phyloP scores from a whole-genome alignment of 35 echinoderm and acorn worm genomes.

The Patiria miniata region DNA sequence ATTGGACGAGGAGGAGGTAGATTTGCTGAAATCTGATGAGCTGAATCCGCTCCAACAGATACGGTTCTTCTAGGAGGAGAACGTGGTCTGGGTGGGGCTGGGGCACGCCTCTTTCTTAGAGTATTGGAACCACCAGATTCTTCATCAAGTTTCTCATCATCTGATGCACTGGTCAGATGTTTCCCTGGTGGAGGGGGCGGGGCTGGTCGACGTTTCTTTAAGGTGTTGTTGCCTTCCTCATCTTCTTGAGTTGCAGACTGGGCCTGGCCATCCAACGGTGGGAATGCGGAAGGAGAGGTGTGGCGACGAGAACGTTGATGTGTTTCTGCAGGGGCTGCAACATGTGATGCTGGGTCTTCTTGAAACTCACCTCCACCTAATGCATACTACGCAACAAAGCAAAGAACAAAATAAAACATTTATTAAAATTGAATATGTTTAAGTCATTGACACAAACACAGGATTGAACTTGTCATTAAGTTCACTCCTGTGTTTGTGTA shows the following conservation, averaged over 20 bases:
- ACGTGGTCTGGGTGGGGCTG: constrained; percentile 52
- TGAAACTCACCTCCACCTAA: not conserved
- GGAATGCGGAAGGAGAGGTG: not conserved
- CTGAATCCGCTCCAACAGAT: not conserved
- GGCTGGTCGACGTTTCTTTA: constrained; percentile 53
- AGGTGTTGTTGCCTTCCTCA: constrained; percentile 25
- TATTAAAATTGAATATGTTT: too few species aligned
- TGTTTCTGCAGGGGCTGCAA: not conserved
- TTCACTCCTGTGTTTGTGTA: too few species aligned
- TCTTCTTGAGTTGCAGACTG: not conserved
- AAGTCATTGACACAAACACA: too few species aligned
- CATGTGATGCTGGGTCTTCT: not conserved
- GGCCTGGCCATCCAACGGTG: not conserved
- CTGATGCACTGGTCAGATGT: not conserved
- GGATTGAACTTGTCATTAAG: too few species aligned
- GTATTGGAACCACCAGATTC: not conserved
- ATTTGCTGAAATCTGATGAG: not conserved
- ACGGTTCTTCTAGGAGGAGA: not conserved
- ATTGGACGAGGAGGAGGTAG: not conserved
- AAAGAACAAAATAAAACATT: too few species aligned
- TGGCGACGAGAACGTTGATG: not conserved
- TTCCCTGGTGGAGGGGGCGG: not conserved
- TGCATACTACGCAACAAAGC: not conserved
- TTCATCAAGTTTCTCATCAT: not conserved
- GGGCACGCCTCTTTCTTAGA: constrained; percentile 52